Evolutionary conservation across 2,888 invertebrate genomes (phyloP).

Genomic region (Oasisia sp.): DNA sequence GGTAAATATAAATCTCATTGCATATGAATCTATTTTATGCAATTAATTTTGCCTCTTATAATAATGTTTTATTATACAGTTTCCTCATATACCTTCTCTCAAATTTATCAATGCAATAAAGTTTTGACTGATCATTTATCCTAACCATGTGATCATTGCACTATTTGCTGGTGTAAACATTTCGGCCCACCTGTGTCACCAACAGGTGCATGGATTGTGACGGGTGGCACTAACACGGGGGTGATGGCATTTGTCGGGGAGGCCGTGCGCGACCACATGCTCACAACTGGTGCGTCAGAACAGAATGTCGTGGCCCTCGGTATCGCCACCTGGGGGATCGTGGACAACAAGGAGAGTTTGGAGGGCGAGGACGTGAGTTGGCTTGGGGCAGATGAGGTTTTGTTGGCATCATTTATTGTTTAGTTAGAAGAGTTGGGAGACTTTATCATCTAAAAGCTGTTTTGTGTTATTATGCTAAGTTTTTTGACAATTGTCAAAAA

Average conservation of each 20-base stretch:
- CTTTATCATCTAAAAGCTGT: too few species aligned
- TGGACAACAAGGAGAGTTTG: constrained; percentile 54
- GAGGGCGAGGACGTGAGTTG: constrained; percentile 26
- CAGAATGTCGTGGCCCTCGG: constrained; percentile 60
- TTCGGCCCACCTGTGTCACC: neutral
- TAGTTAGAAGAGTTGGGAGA: too few species aligned
- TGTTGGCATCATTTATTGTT: too few species aligned
- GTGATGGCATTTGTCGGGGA: constrained; percentile 66
- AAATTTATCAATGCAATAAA: neutral
- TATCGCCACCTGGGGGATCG: constrained; percentile 61
- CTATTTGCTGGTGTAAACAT: neutral
- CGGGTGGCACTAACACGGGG: constrained; percentile 63
- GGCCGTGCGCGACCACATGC: constrained; percentile 60
- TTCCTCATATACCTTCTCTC: neutral
- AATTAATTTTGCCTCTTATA: neutral
- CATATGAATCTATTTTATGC: neutral
- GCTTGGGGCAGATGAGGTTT: too few species aligned
- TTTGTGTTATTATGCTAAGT: too few species aligned
- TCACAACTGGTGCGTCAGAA: constrained; percentile 47
- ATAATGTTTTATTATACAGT: neutral
- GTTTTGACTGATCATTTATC: neutral
- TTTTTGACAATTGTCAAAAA: too few species aligned
- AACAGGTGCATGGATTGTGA: constrained; percentile 65
- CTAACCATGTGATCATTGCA: neutral
- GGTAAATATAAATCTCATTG: constrained; percentile 46